Conservation (phyloP, 2,797 vertebrate genomes). For the Oceanodroma leucorhoa region DNA sequence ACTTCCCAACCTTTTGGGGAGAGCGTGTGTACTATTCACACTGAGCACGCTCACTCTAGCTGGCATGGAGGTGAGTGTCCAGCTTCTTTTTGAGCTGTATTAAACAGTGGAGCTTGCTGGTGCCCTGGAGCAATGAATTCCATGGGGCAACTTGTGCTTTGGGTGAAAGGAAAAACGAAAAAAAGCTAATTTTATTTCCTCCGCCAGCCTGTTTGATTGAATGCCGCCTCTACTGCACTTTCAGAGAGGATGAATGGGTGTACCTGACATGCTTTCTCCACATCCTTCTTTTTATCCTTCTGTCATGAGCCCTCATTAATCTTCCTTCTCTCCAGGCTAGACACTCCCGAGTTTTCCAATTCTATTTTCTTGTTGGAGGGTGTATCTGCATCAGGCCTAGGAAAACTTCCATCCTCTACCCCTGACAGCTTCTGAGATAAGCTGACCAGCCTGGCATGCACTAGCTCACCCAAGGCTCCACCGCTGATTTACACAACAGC, state of each 20-base stretch:
- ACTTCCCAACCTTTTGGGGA: neutral
- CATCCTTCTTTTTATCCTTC: neutral
- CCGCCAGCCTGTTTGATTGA: neutral
- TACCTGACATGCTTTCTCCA: neutral
- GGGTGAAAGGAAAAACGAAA: neutral
- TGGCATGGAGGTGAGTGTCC: neutral
- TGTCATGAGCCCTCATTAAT: neutral
- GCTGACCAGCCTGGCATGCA: neutral
- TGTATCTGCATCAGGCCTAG: neutral
- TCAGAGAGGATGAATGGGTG: neutral
- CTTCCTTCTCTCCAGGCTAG: neutral
- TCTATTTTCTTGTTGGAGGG: neutral
- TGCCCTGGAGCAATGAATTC: neutral
- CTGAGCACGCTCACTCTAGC: neutral
- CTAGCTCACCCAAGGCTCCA: neutral
- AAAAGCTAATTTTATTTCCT: neutral
- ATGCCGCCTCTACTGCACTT: neutral
- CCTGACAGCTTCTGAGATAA: slow-evolving; percentile 20
- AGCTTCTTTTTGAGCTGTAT: neutral
- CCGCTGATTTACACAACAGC: neutral
- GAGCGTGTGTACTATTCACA: neutral
- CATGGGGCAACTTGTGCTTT: neutral
- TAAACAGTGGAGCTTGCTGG: neutral
- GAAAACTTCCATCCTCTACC: neutral
- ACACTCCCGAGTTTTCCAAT: neutral